A percentile compares a stretch with the other conserved stretches of the same genome.
Evolutionary conservation across 2,113 vertebrate genomes (phyloP).

Genomic region (Gulo gulo): DNA sequence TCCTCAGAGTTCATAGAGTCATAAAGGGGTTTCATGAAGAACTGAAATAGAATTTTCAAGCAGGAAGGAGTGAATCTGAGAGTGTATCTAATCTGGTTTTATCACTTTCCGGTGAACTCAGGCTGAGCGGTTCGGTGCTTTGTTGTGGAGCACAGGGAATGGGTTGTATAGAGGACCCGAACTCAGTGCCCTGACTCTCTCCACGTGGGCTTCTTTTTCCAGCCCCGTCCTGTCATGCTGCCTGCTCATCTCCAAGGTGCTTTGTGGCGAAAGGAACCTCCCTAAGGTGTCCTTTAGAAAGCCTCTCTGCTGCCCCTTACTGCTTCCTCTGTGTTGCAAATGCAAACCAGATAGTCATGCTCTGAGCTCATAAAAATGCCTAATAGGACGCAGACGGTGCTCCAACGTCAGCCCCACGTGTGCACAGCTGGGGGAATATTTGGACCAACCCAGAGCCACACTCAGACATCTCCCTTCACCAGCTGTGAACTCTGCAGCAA

Average conservation of each 20-base stretch:
- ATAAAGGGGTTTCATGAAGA: neutral
- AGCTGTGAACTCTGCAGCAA: neutral
- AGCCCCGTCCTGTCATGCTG: neutral
- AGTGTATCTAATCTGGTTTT: neutral
- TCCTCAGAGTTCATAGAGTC: neutral
- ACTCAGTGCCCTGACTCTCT: neutral
- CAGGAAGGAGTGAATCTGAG: neutral
- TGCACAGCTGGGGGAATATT: neutral
- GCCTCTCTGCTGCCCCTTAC: neutral
- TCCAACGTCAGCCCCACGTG: neutral
- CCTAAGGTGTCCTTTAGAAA: slow-evolving; percentile 21
- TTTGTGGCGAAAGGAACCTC: neutral
- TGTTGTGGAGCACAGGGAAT: neutral
- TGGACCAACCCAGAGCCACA: neutral
- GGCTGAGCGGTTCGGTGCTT: neutral
- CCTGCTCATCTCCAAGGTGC: slow-evolving; percentile 9
- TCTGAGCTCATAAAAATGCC: slow-evolving; percentile 27
- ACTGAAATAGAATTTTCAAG: neutral
- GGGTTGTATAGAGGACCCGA: neutral
- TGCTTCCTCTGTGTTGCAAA: slow-evolving; percentile 42
- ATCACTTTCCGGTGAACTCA: neutral
- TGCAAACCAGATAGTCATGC: slow-evolving; percentile 35
- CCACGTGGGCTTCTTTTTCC: too few relatives aligned
- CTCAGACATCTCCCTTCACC: neutral
- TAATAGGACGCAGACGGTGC: slow-evolving; percentile 19